Conservation (phyloP, 2,888 invertebrate genomes). For the Hesperia comma region DNA sequence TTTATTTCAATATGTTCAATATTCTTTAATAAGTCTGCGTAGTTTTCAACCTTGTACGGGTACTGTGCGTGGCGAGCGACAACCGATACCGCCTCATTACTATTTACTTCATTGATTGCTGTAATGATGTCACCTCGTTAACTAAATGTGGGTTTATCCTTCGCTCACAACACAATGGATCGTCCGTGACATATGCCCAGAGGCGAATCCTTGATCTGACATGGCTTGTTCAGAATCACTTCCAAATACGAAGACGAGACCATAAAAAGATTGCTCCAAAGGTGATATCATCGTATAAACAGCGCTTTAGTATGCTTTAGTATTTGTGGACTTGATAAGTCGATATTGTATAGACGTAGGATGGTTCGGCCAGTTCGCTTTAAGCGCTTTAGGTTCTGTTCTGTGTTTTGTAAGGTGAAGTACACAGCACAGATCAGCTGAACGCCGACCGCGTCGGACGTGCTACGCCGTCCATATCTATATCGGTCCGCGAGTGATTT, state of each 20-base stretch:
- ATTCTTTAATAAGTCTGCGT: not conserved
- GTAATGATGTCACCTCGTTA: slow-evolving; percentile 35
- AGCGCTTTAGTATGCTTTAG: slow-evolving; percentile 46
- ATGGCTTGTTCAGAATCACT: slow-evolving; percentile 26
- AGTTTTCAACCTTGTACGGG: slow-evolving; percentile 11
- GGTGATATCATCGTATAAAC: slow-evolving; percentile 45
- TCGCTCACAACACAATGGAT: slow-evolving; percentile 29
- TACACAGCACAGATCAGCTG: slow-evolving; percentile 59
- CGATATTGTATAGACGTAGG: slow-evolving; percentile 21
- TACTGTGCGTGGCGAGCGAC: slow-evolving; percentile 24
- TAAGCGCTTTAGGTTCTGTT: slow-evolving; percentile 46
- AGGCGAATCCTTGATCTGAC: slow-evolving; percentile 25
- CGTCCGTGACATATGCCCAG: slow-evolving; percentile 34
- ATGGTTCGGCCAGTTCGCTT: slow-evolving; percentile 42
- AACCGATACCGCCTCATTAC: slow-evolving; percentile 33
- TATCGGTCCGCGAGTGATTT: slow-evolving; percentile 54
- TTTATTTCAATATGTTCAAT: not conserved
- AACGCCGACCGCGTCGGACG: slow-evolving; percentile 61
- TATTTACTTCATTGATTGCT: slow-evolving; percentile 32
- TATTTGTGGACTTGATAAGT: slow-evolving; percentile 34
- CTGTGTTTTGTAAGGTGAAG: slow-evolving; percentile 46
- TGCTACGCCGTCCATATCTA: slow-evolving; percentile 46
- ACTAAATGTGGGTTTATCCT: slow-evolving; percentile 28
- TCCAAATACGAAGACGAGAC: slow-evolving; percentile 33
- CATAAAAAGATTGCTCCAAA: slow-evolving; percentile 32